Conservation (phyloP, 2,113 vertebrate genomes). For the Solenodon paradoxus region DNA sequence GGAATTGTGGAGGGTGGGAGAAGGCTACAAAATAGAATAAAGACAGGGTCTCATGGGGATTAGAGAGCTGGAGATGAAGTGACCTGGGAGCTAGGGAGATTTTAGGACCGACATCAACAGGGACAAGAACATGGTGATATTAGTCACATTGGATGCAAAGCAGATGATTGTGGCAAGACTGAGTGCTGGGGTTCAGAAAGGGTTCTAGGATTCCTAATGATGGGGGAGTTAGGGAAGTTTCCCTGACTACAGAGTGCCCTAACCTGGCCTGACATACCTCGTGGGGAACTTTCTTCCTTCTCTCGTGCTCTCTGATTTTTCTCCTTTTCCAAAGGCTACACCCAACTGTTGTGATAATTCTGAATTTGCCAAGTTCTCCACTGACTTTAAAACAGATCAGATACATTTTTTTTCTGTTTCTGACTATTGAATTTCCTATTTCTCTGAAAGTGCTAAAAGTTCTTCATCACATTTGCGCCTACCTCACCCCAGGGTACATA, state of each 20-base stretch:
- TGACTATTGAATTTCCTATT: slow-evolving; percentile 39
- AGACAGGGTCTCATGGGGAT: background rate
- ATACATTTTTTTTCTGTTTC: slow-evolving; percentile 6
- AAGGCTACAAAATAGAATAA: background rate
- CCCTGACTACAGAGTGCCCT: background rate
- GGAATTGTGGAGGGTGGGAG: background rate
- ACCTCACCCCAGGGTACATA: background rate
- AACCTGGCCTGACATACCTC: background rate
- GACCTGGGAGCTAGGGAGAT: background rate
- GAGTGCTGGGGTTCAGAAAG: background rate
- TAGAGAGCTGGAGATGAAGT: background rate
- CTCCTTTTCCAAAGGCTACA: background rate
- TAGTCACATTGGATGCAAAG: background rate
- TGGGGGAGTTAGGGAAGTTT: background rate
- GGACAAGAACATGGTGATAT: background rate
- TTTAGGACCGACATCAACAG: background rate
- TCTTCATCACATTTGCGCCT: background rate
- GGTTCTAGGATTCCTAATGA: background rate
- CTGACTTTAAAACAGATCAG: slow-evolving; percentile 5
- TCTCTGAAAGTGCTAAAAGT: slow-evolving; percentile 20
- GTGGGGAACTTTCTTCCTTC: background rate
- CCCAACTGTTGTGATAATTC: background rate
- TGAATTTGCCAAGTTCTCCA: background rate
- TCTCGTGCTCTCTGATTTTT: background rate
- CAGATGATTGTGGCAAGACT: background rate